phyloP scores from a whole-genome alignment of 2,113 vertebrate genomes.

The Panthera leo region DNA sequence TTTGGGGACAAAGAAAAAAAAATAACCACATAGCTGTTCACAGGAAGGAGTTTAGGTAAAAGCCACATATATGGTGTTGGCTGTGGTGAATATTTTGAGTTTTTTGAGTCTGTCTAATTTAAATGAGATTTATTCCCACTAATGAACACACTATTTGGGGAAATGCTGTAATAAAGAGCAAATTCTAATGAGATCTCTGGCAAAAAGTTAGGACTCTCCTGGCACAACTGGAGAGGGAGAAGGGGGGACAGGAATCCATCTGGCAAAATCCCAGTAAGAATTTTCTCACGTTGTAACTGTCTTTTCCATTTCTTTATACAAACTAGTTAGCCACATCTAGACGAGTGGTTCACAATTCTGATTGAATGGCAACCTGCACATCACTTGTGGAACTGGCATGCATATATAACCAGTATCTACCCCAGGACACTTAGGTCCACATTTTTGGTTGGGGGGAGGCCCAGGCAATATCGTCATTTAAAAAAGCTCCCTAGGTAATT shows the following conservation, averaged over 20 bases:
- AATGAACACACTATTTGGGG: not conserved
- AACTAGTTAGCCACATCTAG: not conserved
- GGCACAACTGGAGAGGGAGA: not conserved
- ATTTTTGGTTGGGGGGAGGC: not conserved
- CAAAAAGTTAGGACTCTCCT: not conserved
- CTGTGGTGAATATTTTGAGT: not conserved
- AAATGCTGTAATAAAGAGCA: not conserved
- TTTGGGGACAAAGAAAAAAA: not conserved
- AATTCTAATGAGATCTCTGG: conserved; percentile 1
- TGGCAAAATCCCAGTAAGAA: not conserved
- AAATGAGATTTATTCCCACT: not conserved
- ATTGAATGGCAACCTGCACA: not conserved
- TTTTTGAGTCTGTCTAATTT: conserved; percentile 13
- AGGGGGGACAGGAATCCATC: not conserved
- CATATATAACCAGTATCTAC: not conserved
- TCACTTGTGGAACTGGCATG: not conserved
- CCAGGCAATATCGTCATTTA: not conserved
- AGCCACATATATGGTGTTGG: not conserved
- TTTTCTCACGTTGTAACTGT: not conserved
- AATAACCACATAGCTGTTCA: accelerated
- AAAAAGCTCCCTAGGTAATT: not conserved
- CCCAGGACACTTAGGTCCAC: not conserved
- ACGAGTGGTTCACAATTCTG: not conserved
- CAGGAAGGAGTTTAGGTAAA: not conserved
- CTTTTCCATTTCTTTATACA: not conserved